Evolutionary conservation across 92 coral and sea anemone species (phyloP), one percentile per base, ranked within the genome.

Genomic region (Siderastrea radians): DNA sequence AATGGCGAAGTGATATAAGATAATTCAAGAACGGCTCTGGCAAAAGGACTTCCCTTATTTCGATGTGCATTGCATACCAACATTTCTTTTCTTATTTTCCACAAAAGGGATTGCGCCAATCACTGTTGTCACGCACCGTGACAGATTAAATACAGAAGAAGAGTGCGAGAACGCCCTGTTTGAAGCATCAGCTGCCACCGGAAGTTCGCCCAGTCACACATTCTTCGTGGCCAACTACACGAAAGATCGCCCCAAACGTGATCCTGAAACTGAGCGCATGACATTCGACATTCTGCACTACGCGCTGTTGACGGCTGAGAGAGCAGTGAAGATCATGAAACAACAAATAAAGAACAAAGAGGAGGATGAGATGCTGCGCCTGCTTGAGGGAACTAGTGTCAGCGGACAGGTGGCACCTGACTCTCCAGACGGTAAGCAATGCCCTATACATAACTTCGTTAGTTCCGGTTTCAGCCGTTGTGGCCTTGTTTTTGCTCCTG

Each of bases 191-290:
- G 87, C 88, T 19, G 96, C 96, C 44, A 93, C 96, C 4, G 96
- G 96, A 17, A 93, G 94, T 69, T 73, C 94, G 0, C 82, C 51
- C 5, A 71, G 75, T 78, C 93, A 90, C 64, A 84, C 92, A 0
- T 93, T 90, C 90, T 93, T 93, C 63, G 82, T 93, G 60, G 75
- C 88, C 67, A 93, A 93, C 88, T 93, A 93, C 92, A 90, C 92
- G 3, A 84, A 81, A 26, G 79, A 82, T 2, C 80, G 86, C 62
- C 58, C 82, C 1, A 79, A 68, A 0, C 90, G 91, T 6, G 46
- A 94, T 65, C 93, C 81, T 49, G 72, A 88, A 12, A 94, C 86
- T 50, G 96, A 94, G 77, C 72, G 77, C 19, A 86, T 90, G 72
- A 74, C 74, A 63, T 94, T 91, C 79, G 89, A 94, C 71, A 91